Evolutionary conservation across 2,113 vertebrate species (phyloP), one percentile per base, ranked within the genome.

Genomic region (Sminthopsis crassicaudata): DNA sequence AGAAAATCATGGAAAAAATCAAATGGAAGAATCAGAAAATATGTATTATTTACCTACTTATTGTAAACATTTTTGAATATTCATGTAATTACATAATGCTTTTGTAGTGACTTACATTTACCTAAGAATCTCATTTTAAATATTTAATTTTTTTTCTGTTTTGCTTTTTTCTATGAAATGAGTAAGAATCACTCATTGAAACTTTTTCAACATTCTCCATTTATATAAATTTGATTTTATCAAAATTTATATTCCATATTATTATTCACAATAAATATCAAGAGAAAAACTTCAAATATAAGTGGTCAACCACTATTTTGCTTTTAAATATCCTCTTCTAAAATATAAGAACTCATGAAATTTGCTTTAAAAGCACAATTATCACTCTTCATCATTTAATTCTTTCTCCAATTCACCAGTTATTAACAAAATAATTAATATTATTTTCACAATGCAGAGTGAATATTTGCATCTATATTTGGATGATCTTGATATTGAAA

Each of bases 391-490:
- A 36, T 50, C 26, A 55, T 1, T 16, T 26, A 94, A 89, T 54
- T 93, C 42, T 95, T 94, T 55, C 95, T 94, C 88, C 48, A 55
- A n/a, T n/a, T 93, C 12, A 89, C 7, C 23, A 76, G 42, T 92
- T 94, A 67, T 36, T 30, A 96, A 94, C 53, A 88, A 24, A 96
- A 53, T 50, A n/a, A 92, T 95, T 46, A 93, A 51, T 10, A 42
- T 4, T 54, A 24, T 30, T n/a, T 51, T 27, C 5, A 91, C 8
- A 93, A 25, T 23, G 88, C 16, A 76, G 57, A 60, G 57, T 60
- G 27, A 12, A 90, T 92, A 94, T 92, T 95, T 96, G 92, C 42
- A 90, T 91, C 94, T 88, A 46, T 92, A 93, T 84, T 93, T 93
- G 94, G 67, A 50, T 90, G 12, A 90, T n/a, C 60, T 67, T 67